Evolutionary conservation across 1,140 invertebrate species (phyloP).

Genomic region (fruit fly (Drosophila melanogaster)): Release_6_plus_ISO1_MT NT_033777.3:28500501-28501000

Average conservation of each 20-base stretch:
- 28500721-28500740: slow-evolving; percentile 8
- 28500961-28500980: slow-evolving; percentile 25
- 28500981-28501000: slow-evolving; percentile 58
- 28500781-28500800: not conserved
- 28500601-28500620: slow-evolving; percentile 83
- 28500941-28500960: not conserved
- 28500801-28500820: not conserved
- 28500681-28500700: slow-evolving; percentile 24
- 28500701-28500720: slow-evolving; percentile 7
- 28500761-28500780: not conserved
- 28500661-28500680: slow-evolving; percentile 21
- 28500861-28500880: too few relatives aligned
- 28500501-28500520: slow-evolving; percentile 66
- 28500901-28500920: not conserved
- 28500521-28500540: slow-evolving; percentile 79
- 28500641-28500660: slow-evolving; percentile 63
- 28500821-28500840: not conserved
- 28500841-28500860: not conserved
- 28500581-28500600: slow-evolving; percentile 84
- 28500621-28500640: slow-evolving; percentile 83
- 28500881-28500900: too few relatives aligned
- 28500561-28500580: slow-evolving; percentile 83
- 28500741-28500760: slow-evolving; percentile 1
- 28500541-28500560: slow-evolving; percentile 62
- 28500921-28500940: slow-evolving; percentile 3